Base-by-base conservation (phyloP, 2,888 invertebrate species). In the Melangyna quadrimaculata region DNA sequence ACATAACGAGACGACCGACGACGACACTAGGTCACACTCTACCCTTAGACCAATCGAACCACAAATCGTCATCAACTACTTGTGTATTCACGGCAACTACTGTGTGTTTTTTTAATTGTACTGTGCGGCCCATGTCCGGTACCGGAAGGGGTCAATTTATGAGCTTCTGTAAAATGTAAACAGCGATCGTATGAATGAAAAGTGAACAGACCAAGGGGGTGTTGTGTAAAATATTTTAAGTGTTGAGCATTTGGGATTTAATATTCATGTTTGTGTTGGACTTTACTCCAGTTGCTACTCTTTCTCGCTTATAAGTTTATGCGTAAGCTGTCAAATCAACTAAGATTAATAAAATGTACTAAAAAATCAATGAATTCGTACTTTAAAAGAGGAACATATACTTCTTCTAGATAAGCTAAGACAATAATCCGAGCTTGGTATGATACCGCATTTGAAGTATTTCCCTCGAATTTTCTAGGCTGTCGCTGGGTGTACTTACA, bases 131-230 rank as follows among this genome's bases (percentile, higher is more conserved):
- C 84, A 88, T 88, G 88, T 88, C 88, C 88, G 88, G 88, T 87
- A 89, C 88, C 88, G 88, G 88, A 89, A 89, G 88, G 87, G 82
- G 87, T 88, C 88, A 89, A 89, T 89, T 89, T 86, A 86, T 81
- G 81, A 81, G 86, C 81, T 70, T 70, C 70, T 72, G 80, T 81
- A 69, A 72, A 86, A 81, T 86, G 86, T 86, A 86, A 86, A 81
- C 81, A 86, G 81, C 78, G 86, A 86, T 86, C 86, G 69, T 80
- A 77, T 78, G 77, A 81, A 78, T 78, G 73, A 86, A 81, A 51
- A 59, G 63, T 69, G 40, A 63, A 73, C 84, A 65, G 86, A 81
- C 51, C 29, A n/a, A 35, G 86, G 86, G 55, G 12, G 3, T 35
- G 5, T 10, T 12, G 12, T 37, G 17, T 14, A 5, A 32, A 22